Percentiles rank a stretch among this genome's conserved stretches.
These are phyloP conservation scores for Limnephilus lunatus DNA, from an alignment of 2,888 invertebrate species.

Conservation along the genomic window DNA sequence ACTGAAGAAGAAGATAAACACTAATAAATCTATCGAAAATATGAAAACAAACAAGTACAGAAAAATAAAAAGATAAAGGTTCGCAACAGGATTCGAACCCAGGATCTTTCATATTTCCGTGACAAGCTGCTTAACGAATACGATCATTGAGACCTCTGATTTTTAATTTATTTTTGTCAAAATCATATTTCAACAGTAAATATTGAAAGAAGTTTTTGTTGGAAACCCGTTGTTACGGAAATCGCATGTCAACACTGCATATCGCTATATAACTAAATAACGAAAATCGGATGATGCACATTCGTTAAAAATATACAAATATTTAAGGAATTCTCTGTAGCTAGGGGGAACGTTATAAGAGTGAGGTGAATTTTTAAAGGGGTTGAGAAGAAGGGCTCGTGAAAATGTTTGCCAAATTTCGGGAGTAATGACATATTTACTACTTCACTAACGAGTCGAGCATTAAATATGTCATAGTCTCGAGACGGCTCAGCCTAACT, in stretches of 20 bases:
- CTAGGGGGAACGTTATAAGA: background rate
- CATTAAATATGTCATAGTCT: background rate
- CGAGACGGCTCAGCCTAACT: background rate
- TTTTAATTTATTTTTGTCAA: too few relatives aligned
- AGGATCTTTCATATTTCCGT: too few relatives aligned
- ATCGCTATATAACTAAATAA: background rate
- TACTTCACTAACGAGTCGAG: background rate
- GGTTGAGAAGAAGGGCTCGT: background rate
- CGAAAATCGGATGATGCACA: background rate
- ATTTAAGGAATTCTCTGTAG: background rate
- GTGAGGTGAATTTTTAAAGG: background rate
- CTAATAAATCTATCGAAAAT: too few relatives aligned
- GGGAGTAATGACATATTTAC: background rate
- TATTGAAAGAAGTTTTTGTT: background rate
- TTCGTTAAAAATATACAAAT: background rate
- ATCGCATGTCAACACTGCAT: background rate
- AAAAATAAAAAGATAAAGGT: too few relatives aligned
- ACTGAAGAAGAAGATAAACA: too few relatives aligned
- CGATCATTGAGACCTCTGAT: too few relatives aligned
- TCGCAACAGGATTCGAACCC: too few relatives aligned
- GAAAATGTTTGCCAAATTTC: background rate
- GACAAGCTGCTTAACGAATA: too few relatives aligned
- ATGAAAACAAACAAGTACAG: too few relatives aligned
- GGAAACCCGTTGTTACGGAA: background rate
- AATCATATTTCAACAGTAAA: too few relatives aligned